Evolutionary conservation across 1,140 invertebrate genomes (phyloP).

Genomic region (Brachionus rubens): DNA sequence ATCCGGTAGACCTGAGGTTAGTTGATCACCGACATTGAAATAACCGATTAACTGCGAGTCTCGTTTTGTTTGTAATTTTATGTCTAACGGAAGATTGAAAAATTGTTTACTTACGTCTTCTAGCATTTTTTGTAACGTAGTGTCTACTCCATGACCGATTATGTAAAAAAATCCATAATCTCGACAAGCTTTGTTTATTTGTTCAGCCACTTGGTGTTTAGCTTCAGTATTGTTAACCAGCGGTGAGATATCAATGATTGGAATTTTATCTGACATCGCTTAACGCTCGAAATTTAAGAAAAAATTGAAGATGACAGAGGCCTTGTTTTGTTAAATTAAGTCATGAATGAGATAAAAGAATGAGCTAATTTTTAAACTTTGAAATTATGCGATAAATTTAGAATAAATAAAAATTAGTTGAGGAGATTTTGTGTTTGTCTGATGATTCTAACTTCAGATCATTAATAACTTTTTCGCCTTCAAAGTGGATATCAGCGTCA

Average conservation of each 20-base stretch:
- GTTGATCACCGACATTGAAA: not conserved
- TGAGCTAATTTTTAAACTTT: no score
- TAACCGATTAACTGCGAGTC: not conserved
- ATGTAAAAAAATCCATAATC: conserved; percentile 36
- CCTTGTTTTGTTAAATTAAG: no score
- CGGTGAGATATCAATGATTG: conserved; percentile 17
- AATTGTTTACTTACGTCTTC: conserved; percentile 25
- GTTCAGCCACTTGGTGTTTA: not conserved
- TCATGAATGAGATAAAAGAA: no score
- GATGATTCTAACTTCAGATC: no score
- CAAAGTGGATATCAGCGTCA: no score
- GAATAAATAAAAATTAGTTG: no score
- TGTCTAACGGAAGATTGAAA: conserved; percentile 3
- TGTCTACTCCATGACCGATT: not conserved
- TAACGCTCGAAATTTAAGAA: no score
- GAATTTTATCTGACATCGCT: conserved; percentile 24
- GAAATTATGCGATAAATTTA: no score
- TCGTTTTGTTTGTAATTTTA: conserved; percentile 10
- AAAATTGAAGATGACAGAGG: no score
- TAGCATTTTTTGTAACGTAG: conserved; percentile 1
- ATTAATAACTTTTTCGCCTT: no score
- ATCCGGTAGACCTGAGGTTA: conserved; percentile 4
- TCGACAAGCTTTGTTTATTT: conserved; percentile 24
- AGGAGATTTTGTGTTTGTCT: no score
- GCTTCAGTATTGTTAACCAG: not conserved